These are phyloP conservation scores for Isaurus tuberculatus DNA, from an alignment of 92 coral and sea anemone genomes.

Conservation along the genomic window DNA sequence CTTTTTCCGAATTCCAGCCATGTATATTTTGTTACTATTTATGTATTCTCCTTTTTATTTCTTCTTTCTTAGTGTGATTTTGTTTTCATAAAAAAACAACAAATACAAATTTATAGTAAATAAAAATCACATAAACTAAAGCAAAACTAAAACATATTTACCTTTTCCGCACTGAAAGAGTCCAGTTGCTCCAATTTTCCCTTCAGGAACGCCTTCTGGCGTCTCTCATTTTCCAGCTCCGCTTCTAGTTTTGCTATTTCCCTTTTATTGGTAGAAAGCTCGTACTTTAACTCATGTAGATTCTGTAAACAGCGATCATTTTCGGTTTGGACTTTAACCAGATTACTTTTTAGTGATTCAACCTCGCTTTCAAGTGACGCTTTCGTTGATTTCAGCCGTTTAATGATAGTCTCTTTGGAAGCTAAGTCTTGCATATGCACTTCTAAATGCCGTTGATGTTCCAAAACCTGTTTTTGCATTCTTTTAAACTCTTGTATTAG, in stretches of 20 bases:
- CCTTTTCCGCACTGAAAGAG: slow-evolving; percentile 67
- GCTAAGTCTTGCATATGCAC: slow-evolving; percentile 86
- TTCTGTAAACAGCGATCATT: slow-evolving; percentile 81
- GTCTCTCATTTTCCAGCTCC: slow-evolving; percentile 87
- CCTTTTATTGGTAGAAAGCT: slow-evolving; percentile 71
- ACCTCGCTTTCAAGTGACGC: slow-evolving; percentile 91
- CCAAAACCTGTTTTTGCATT: slow-evolving; percentile 85
- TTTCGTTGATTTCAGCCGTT: slow-evolving; percentile 87
- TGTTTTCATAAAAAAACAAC: too few species aligned
- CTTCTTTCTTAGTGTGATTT: too few species aligned
- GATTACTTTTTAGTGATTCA: slow-evolving; percentile 83
- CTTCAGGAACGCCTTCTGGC: slow-evolving; percentile 70
- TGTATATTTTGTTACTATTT: too few species aligned
- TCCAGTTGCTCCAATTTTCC: slow-evolving; percentile 75
- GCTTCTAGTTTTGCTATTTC: slow-evolving; percentile 86
- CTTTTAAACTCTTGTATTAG: slow-evolving; percentile 88
- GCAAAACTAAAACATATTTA: background rate
- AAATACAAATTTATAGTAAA: too few species aligned
- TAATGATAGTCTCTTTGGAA: slow-evolving; percentile 86
- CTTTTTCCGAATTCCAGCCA: too few species aligned
- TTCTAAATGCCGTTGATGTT: slow-evolving; percentile 89
- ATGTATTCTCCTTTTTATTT: too few species aligned
- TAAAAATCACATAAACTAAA: too few species aligned
- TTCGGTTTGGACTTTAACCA: slow-evolving; percentile 76
- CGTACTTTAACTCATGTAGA: slow-evolving; percentile 72